Base-by-base conservation (phyloP, 1,140 invertebrate species). In the Drosophila grimshawi region DNA sequence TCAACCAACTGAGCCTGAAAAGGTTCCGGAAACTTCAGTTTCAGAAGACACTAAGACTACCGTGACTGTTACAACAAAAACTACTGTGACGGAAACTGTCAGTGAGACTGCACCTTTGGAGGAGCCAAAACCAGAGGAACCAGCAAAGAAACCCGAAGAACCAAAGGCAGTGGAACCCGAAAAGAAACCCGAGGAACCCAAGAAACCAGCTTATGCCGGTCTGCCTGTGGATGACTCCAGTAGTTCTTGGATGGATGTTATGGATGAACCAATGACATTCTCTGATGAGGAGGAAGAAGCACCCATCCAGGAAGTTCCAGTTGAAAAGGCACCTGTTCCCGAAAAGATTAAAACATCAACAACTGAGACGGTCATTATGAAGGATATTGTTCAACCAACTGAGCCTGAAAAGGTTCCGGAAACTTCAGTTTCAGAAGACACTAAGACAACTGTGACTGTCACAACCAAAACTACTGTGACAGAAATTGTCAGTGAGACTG, bases 261-360 rank as follows among this genome's bases (percentile, higher is more conserved):
- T 94, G 48, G 94, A 94, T 71, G 93, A 94, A 76, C 92, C 93
- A 49, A 93, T 94, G 65, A 81, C 86, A 10, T 93, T 94, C 49
- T 7, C 49, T 7, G 41, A 43, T 43, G n/a, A 43, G 41, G 41
- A 43, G 4, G n/a, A 19, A 43, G 41, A 43, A 43, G 7, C 41
- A 10, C 5, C 7, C 4, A 43, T 4, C 41, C 3, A 43, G 3
- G n/a, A 10, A 8, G n/a, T 43, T 43, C 41, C 41, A 55, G 43
- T 37, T 33, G 5, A 33, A 33, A 33, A 19, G 19, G 19, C 19
- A 33, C 33, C 33, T 4, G 33, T 33, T 33, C 33, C 33, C 2
- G 19, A 19, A 19, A 33, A 33, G 33, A 33, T 33, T 33, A 33
- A 33, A 33, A 3, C 19, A 19, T 19, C 19, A 19, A 19, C 19